Evolutionary conservation across 2,888 invertebrate genomes (phyloP), one percentile per base, ranked within the genome.

Genomic region (Hybos culiciformis): DNA sequence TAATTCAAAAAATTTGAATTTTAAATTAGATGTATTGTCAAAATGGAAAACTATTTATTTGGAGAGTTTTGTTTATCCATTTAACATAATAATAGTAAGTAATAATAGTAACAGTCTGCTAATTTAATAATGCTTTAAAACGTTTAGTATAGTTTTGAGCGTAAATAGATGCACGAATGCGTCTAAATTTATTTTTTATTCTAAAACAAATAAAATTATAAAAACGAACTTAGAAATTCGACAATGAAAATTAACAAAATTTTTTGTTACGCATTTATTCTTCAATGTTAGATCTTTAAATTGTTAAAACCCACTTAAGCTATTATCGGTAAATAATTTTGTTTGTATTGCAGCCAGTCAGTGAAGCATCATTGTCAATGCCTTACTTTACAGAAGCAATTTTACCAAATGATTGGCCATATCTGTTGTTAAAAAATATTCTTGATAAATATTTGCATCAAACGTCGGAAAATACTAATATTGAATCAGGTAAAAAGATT

Each of bases 331-430:
- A 29, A 6, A 29, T 29, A 6, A 6, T 12, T 21, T 3, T 24
- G 11, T 39, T 32, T 17, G 11, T 7, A n/a, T 33, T 41, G 3
- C 40, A 65, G 66, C 47, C 58, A 11, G 53, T 60, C 60, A 51
- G 54, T 57, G 50, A 69, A 60, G 53, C 68, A 6, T 70, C 68
- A 39, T 54, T 75, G 18, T 58, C 68, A 2, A 56, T 72, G 17
- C 63, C 62, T 29, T 67, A 66, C 51, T 77, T 75, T 70, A 68
- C 70, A 48, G 73, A 77, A 39, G 75, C 80, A 11, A 74, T 83
- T 12, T 68, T 86, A 50, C 83, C 86, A 0, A 70, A 74, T 39
- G 86, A 87, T 57, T 87, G 87, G 87, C 77, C 83, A 11, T 87
- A 81, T 62, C 66, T 80, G 54, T 80, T 83, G 21, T 71, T 85